Evolutionary conservation across 2,888 invertebrate species (phyloP), one percentile per base, ranked within the genome.

Genomic region (Gonocerus acuteangulatus): DNA sequence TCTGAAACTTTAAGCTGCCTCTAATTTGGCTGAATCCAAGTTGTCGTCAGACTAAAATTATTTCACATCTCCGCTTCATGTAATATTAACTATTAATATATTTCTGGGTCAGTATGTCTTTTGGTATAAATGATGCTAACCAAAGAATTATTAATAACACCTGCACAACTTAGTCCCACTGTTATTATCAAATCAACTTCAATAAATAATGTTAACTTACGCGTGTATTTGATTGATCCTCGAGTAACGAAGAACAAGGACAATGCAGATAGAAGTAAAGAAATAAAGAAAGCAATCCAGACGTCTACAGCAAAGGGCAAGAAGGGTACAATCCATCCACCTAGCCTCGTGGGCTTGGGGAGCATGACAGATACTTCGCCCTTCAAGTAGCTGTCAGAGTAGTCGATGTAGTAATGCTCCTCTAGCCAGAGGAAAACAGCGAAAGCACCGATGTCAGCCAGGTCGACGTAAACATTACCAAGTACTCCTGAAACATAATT

Each of bases 351-450:
- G 2, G 62, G 65, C 36, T 48, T 61, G 1, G 65, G 62, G 6
- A 61, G 42, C 6, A 65, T 32, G 0, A 62, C 48, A 3, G 58
- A 51, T 1, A 62, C 60, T 7, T 47, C 64, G 3, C 48, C 54
- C 21, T 21, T 27, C 2, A 58, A 54, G 22, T 65, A 65, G 13
- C 62, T 49, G 3, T 56, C 52, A 0, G 61, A 54, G 47, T 58
- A 65, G 18, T 65, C 65, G 7, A 65, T 57, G 32, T 51, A 65
- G 18, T 60, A 62, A 18, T 47, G 57, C 42, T 62, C 62, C 6
- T 54, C 45, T 13, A 57, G 32, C 65, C 65, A 65, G 22, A 65
- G 51, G 23, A 60, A 65, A 2, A 62, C 54, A 22, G 60, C 65
- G 1, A 48, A 45, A 0, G 44, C 45, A n/a, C 62, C 65, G 27